Evolutionary conservation across 2,113 vertebrate genomes (phyloP), one percentile per base, ranked within the genome.

Genomic region (Falco punctatus): DNA sequence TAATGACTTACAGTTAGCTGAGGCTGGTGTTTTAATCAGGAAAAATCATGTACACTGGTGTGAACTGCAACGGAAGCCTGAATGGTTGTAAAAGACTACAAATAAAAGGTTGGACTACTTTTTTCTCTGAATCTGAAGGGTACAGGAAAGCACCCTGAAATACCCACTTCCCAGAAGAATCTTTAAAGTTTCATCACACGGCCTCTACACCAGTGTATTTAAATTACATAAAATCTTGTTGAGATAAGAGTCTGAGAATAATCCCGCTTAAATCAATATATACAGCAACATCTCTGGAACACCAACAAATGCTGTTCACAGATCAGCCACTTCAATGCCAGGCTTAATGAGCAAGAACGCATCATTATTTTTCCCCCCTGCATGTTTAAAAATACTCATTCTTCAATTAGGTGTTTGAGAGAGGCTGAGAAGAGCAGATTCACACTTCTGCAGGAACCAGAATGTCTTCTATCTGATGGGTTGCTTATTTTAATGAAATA

Each of bases 401-500:
- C 46, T 70, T 81, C 62, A 58, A 46, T 52, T 23, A 65, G 14
- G 21, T 72, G 35, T 61, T 81, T 81, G 71, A 70, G 19, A 81
- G 62, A 83, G 64, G 59, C 48, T 95, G 93, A 65, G 67, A 92
- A 82, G 30, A 33, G 20, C 21, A 89, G 57, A 91, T 85, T 38
- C 87, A 55, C 84, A 59, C 52, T 79, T 92, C 65, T 61, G 32
- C 38, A 70, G 44, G 65, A 95, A 81, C 5, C 24, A 86, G 55
- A 83, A 78, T 42, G 28, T 62, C 48, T 75, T 93, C 46, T 44
- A 49, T 23, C 59, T 54, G 52, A 78, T 33, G 28, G 13, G 51
- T 42, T 88, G 32, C 58, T 96, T 86, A 74, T 82, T 91, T 94
- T 95, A 75, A 82, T 61, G 48, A 85, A 94, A 87, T 77, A 54